Evolutionary conservation across 64 coral and sea anemone genomes (phyloP), one percentile per base, ranked within the genome.

Genomic region (Orbicella faveolata): DNA sequence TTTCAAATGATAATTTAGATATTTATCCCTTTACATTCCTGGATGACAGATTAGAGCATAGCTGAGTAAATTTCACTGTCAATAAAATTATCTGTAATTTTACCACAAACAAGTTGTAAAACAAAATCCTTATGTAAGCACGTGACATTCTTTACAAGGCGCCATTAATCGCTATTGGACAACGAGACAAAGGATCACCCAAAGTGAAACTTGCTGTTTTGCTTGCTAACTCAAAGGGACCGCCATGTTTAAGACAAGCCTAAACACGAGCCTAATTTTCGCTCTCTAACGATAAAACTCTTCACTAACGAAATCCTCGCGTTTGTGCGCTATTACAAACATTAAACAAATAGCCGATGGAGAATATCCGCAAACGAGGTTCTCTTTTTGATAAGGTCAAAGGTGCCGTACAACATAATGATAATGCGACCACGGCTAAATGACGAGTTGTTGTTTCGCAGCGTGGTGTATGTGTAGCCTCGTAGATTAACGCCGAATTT

Each of bases 381-480:
- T 81, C 33, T 83, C 34, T 36, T 61, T 83, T 82, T 26, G 57
- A 36, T 82, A 6, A 72, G 64, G 82, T 85, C 81, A 84, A 68
- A 84, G 63, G 81, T 66, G 16, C 9, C 68, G 2, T 36, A 4
- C n/a, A 84, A 67, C 54, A 64, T 13, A 66, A 85, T 67, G 35
- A 83, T 52, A 34, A 78, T 83, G 35, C 18, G 61, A 67, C 80
- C 80, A 65, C 33, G 33, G 61, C 57, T 15, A 83, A 35, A 83
- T n/a, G 80, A 73, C 39, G 82, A 85, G 63, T 34, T 85, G 82
- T 73, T 52, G 65, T 51, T 72, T 30, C 82, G 20, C 82, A 72
- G 64, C 63, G 63, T 72, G 82, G 55, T 63, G 16, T 85, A 33
- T 16, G 25, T 23, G 25, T 35, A 52, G 30, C 37, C 51, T 72